Percentiles rank a stretch among this genome's conserved stretches.
These are phyloP conservation scores for Microtus oregoni DNA, from an alignment of 2,113 vertebrate genomes.

Conservation along the genomic window DNA sequence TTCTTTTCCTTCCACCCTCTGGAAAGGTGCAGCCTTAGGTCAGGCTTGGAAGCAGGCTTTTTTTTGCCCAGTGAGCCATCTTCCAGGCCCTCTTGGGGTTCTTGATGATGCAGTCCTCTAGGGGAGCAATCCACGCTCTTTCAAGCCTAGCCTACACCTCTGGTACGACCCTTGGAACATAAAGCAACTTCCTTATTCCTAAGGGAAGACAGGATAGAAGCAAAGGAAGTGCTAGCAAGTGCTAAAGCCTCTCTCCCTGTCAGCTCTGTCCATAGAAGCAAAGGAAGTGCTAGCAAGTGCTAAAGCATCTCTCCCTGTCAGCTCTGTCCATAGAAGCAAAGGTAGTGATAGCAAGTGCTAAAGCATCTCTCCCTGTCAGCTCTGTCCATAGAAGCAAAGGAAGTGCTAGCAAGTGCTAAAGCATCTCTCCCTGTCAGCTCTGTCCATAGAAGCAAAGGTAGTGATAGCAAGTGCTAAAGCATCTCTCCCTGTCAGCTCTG, in stretches of 20 bases:
- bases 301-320: background rate
- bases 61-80: background rate
- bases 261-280: background rate
- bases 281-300: background rate
- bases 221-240: background rate
- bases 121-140: background rate
- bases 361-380: background rate
- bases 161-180: background rate
- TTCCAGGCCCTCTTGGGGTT: background rate
- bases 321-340: background rate
- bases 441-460: background rate
- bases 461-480: background rate
- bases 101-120: background rate
- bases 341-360: background rate
- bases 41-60: too few relatives aligned
- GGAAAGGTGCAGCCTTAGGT: background rate
- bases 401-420: background rate
- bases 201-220: background rate
- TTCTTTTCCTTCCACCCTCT: too few relatives aligned
- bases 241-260: background rate
- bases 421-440: too few relatives aligned
- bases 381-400: background rate
- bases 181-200: background rate
- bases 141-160: background rate
- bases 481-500: too few relatives aligned